Conservation (phyloP, 2,888 invertebrate genomes). For the Cryptocephalus primarius region DNA sequence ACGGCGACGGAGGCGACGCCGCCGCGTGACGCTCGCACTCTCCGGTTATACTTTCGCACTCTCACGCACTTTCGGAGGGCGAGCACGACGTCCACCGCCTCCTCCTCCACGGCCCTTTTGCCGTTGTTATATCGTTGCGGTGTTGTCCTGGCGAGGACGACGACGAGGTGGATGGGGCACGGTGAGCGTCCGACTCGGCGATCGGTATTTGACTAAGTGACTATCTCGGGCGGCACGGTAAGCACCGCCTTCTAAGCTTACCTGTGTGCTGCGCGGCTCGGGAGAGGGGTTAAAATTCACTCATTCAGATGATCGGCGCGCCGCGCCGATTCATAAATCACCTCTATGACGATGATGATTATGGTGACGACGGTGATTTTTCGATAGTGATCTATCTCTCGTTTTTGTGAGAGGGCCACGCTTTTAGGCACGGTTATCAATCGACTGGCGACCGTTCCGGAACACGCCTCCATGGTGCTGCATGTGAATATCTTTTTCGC, state of each 20-base stretch:
- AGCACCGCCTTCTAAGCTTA: constrained; percentile 35
- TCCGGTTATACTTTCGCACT: no score
- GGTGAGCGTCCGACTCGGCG: constrained; percentile 25
- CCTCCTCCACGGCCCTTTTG: no score
- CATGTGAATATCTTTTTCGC: no score
- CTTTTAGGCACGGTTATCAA: no score
- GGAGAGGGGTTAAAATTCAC: constrained; percentile 28
- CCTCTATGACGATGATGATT: constrained; percentile 19
- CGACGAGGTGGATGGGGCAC: neutral
- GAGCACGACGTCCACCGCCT: constrained; percentile 6
- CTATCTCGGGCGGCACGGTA: constrained; percentile 32
- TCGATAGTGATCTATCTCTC: constrained; percentile 1
- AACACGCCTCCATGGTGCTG: no score
- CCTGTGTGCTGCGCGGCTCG: constrained; percentile 21
- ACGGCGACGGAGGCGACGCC: constrained; percentile 4
- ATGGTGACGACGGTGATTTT: constrained; percentile 1
- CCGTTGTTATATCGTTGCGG: neutral
- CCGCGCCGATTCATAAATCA: constrained; percentile 35
- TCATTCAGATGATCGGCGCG: constrained; percentile 35
- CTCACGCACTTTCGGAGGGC: constrained; percentile 15
- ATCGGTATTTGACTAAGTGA: constrained; percentile 37
- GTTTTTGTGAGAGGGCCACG: no score
- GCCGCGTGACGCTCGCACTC: constrained; percentile 5
- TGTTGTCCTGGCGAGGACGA: neutral
- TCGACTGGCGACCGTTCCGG: no score